phyloP scores from a whole-genome alignment of 2,797 vertebrate genomes.

The Schizopygopsis pylzovi region DNA sequence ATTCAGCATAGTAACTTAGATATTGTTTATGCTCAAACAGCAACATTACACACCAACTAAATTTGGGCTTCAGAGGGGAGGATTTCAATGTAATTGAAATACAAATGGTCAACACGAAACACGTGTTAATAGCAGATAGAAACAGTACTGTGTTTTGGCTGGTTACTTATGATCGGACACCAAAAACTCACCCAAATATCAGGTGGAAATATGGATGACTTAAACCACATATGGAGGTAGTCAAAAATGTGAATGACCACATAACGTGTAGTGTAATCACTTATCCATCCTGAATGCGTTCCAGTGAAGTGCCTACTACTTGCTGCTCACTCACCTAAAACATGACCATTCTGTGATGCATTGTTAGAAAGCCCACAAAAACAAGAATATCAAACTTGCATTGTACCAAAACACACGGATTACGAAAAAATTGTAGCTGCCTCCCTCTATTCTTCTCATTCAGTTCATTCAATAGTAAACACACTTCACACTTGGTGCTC shows the following conservation, averaged over 20 bases:
- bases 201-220: not conserved
- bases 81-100: too few relatives aligned
- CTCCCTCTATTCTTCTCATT: not conserved
- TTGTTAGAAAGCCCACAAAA: not conserved
- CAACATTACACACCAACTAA: too few relatives aligned
- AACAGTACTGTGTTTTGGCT: too few relatives aligned
- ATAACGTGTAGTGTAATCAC: not conserved
- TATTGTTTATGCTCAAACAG: too few relatives aligned
- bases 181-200: too few relatives aligned
- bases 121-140: too few relatives aligned
- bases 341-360: not conserved
- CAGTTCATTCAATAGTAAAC: not conserved
- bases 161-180: too few relatives aligned
- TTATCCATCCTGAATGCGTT: not conserved
- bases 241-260: conserved; percentile 1
- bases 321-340: not conserved
- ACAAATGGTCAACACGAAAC: too few relatives aligned
- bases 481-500: not conserved
- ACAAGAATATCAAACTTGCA: not conserved
- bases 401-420: not conserved
- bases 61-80: too few relatives aligned
- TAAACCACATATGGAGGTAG: not conserved
- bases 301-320: not conserved
- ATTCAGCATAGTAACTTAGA: too few relatives aligned
- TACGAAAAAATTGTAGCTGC: not conserved